Percentiles rank a stretch among this genome's conserved stretches.
These are phyloP conservation scores for Acrobasis consociella DNA, from an alignment of 2,888 invertebrate genomes.

Conservation along the genomic window DNA sequence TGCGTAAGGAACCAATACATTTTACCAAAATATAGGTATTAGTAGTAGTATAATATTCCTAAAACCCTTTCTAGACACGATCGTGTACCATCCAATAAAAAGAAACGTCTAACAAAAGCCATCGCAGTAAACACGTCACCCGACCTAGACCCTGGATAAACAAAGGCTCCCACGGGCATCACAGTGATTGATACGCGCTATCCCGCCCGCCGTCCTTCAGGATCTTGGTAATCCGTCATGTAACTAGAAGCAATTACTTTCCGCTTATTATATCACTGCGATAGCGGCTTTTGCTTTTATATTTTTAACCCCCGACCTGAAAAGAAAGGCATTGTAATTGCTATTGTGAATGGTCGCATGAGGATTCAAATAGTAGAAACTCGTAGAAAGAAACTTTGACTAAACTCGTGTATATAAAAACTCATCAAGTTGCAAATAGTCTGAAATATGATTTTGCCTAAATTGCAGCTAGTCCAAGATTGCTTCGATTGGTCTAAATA, in stretches of 20 bases:
- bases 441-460: too few relatives aligned
- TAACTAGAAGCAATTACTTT: slow-evolving; percentile 9
- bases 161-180: slow-evolving; percentile 5
- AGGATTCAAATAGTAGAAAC: too few relatives aligned
- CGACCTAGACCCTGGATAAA: slow-evolving; percentile 16
- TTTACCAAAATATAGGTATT: too few relatives aligned
- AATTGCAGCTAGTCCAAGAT: too few relatives aligned
- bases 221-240: slow-evolving; percentile 14
- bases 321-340: too few relatives aligned
- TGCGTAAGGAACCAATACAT: too few relatives aligned
- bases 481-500: too few relatives aligned
- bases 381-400: too few relatives aligned
- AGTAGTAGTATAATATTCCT: too few relatives aligned
- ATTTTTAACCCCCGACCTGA: neutral
- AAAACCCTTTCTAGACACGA: neutral
- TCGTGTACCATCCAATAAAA: neutral
- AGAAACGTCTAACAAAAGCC: neutral
- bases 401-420: too few relatives aligned
- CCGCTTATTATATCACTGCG: neutral
- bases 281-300: neutral
- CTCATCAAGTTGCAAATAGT: too few relatives aligned
- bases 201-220: slow-evolving; percentile 14
- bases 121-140: slow-evolving; percentile 6
- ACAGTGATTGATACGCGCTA: slow-evolving; percentile 11
- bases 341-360: too few relatives aligned